Conservation (phyloP, 2,797 vertebrate species). For the Graptemys geographica region DNA sequence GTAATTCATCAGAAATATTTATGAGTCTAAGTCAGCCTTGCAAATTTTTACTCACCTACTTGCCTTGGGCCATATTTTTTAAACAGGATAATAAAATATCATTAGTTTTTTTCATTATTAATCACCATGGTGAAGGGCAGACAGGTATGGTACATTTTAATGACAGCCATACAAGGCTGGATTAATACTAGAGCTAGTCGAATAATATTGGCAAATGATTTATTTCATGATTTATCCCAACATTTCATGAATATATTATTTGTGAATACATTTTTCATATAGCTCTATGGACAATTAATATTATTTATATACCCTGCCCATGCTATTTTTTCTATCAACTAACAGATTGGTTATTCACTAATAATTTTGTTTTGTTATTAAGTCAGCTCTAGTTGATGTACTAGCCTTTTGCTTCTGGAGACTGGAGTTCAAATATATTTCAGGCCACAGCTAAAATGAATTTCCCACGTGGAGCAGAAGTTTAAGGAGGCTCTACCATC, state of each 20-base stretch:
- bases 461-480: accelerated
- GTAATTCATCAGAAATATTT: slow-evolving; percentile 45
- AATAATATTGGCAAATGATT: slow-evolving; percentile 13
- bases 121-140: slow-evolving; percentile 5
- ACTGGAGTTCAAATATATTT: neutral
- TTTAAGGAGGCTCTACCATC: neutral
- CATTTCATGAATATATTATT: neutral
- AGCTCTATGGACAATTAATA: neutral
- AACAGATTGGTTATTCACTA: neutral
- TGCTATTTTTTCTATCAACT: neutral
- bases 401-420: neutral
- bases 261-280: neutral
- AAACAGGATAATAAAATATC: slow-evolving; percentile 9
- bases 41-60: slow-evolving; percentile 44
- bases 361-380: neutral
- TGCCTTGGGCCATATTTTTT: neutral
- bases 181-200: slow-evolving; percentile 36
- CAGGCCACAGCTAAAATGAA: neutral
- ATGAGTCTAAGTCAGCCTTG: slow-evolving; percentile 16
- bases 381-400: neutral
- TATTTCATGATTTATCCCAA: slow-evolving; percentile 10
- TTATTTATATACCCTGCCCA: neutral
- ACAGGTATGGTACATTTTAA: slow-evolving; percentile 44
- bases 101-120: slow-evolving; percentile 46
- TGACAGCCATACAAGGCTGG: neutral